A percentile compares a stretch with the other conserved stretches of the same genome.
Conservation (phyloP, 1,140 invertebrate species). For the Physella acuta region DNA sequence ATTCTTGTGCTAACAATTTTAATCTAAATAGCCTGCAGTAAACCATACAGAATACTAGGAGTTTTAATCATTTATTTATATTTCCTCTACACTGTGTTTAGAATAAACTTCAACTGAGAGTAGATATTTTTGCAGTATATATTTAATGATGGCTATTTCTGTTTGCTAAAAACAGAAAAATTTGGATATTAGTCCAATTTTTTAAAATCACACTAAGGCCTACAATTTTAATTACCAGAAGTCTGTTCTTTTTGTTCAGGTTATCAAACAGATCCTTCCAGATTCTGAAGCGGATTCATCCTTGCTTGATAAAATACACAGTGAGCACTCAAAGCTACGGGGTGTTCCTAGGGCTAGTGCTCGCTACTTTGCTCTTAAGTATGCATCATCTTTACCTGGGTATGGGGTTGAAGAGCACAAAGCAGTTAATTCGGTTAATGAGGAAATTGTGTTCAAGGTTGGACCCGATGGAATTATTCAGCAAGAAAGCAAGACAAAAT, state of each 20-base stretch:
- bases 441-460: slow-evolving; percentile 68
- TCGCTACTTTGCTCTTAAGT: slow-evolving; percentile 79
- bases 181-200: too few species aligned
- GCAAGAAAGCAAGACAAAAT: slow-evolving; percentile 57
- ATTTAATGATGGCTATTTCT: too few species aligned
- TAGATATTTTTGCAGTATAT: too few species aligned
- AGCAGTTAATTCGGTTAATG: slow-evolving; percentile 62
- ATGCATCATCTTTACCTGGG: slow-evolving; percentile 74
- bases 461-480: slow-evolving; percentile 80
- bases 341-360: slow-evolving; percentile 67
- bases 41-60: too few species aligned
- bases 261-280: background rate
- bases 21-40: too few species aligned
- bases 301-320: slow-evolving; percentile 14
- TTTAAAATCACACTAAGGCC: too few species aligned
- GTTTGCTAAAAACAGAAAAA: too few species aligned
- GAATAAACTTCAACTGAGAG: too few species aligned
- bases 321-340: slow-evolving; percentile 39
- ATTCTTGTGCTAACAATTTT: too few species aligned
- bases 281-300: background rate
- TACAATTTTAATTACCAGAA: background rate
- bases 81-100: too few species aligned
- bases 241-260: background rate
- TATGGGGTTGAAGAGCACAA: slow-evolving; percentile 84
- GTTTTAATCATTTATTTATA: too few species aligned